phyloP scores from a whole-genome alignment of 1,140 invertebrate species.

The Heliconius hermathena region DNA sequence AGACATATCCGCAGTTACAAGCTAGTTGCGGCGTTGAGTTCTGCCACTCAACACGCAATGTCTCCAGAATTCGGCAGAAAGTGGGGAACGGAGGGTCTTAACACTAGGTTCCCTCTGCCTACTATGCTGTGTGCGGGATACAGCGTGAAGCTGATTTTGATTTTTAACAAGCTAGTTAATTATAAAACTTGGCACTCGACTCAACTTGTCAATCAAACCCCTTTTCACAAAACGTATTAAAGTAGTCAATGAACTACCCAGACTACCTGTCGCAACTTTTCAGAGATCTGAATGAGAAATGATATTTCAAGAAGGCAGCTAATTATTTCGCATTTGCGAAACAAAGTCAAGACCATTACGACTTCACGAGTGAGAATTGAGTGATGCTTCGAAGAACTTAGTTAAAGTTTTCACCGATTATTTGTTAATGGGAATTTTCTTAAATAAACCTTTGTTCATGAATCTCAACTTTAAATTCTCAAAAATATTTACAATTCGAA shows the following conservation, averaged over 20 bases:
- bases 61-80: too few relatives aligned
- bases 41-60: too few relatives aligned
- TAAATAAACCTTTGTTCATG: too few relatives aligned
- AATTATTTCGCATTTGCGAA: slow-evolving; percentile 27
- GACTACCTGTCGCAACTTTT: slow-evolving; percentile 19
- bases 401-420: slow-evolving; percentile 2
- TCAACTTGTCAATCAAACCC: slow-evolving; percentile 1
- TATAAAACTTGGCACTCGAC: neutral
- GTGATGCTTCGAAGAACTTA: slow-evolving; percentile 2
- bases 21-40: too few relatives aligned
- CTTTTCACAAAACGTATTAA: slow-evolving; percentile 16
- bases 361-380: slow-evolving; percentile 23
- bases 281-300: slow-evolving; percentile 25
- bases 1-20: too few relatives aligned
- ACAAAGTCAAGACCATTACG: slow-evolving; percentile 29
- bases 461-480: too few relatives aligned
- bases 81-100: too few relatives aligned
- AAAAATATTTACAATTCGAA: too few relatives aligned
- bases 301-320: slow-evolving; percentile 25
- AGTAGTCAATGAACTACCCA: slow-evolving; percentile 2
- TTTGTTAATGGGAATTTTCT: neutral
- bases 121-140: too few relatives aligned
- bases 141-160: too few relatives aligned
- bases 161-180: neutral
- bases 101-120: too few relatives aligned